Conservation (phyloP, 2,888 invertebrate species). For the Aquatica leii region DNA sequence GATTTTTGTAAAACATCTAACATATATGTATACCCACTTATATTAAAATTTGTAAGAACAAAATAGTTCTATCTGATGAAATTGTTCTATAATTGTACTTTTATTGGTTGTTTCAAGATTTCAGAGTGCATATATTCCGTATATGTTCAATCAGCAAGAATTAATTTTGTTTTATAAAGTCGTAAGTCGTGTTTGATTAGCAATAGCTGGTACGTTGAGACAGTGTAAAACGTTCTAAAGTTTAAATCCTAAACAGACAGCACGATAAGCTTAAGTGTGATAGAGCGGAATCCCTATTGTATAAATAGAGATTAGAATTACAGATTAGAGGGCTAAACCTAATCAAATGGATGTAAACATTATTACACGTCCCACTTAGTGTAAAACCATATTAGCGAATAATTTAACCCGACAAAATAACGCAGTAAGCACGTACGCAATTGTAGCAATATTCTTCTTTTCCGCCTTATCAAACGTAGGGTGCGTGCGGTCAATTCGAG, state of each 20-base stretch:
- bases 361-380: constrained; percentile 28
- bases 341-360: constrained; percentile 31
- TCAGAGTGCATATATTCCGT: no score
- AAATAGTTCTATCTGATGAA: no score
- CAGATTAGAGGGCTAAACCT: constrained; percentile 27
- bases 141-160: no score
- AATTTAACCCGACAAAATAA: constrained; percentile 22
- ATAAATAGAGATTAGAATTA: constrained; percentile 25
- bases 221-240: constrained; percentile 6
- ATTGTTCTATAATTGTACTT: no score
- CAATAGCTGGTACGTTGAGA: background rate
- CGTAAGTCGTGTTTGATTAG: background rate
- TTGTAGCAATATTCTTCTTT: constrained; percentile 33
- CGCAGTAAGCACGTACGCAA: constrained; percentile 27
- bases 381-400: constrained; percentile 20
- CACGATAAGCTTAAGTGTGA: constrained; percentile 16
- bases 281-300: constrained; percentile 20
- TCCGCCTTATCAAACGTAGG: constrained; percentile 39
- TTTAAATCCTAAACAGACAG: constrained; percentile 10
- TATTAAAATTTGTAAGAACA: no score
- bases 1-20: no score
- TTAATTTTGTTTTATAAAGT: no score
- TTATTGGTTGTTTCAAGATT: no score
- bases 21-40: no score
- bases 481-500: constrained; percentile 37